Evolutionary conservation across 2,888 invertebrate genomes (phyloP).

Genomic region (Campoplex nolae): DNA sequence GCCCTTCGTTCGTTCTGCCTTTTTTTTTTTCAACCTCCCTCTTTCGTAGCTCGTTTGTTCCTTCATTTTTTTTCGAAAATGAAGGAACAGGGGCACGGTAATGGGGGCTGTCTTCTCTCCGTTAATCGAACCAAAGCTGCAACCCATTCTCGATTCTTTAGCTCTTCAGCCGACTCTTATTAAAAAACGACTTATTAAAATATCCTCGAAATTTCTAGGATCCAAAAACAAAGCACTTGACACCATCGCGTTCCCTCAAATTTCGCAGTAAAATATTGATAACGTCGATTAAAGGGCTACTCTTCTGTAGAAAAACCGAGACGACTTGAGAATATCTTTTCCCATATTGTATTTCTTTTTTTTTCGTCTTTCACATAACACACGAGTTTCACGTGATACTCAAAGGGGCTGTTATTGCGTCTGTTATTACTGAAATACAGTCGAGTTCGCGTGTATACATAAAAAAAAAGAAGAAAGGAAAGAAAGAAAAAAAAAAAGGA

Average conservation of each 20-base stretch:
- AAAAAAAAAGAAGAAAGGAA: slow-evolving; percentile 32
- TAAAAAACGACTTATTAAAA: too few species aligned
- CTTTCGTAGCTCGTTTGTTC: slow-evolving; percentile 38
- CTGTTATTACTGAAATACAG: slow-evolving; percentile 49
- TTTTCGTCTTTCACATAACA: slow-evolving; percentile 20
- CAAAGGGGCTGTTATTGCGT: slow-evolving; percentile 39
- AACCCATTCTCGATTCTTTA: slow-evolving; percentile 68
- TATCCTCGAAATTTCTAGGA: background rate
- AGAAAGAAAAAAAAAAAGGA: background rate
- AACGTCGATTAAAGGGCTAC: background rate
- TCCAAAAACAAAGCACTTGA: background rate
- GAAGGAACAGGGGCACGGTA: slow-evolving; percentile 22
- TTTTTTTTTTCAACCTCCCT: background rate
- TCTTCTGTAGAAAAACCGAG: background rate
- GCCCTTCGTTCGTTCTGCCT: slow-evolving; percentile 12
- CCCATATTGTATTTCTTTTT: slow-evolving; percentile 27
- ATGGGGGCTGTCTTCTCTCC: slow-evolving; percentile 61
- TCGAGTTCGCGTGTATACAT: slow-evolving; percentile 44
- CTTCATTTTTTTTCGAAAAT: slow-evolving; percentile 20
- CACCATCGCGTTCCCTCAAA: background rate
- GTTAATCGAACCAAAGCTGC: slow-evolving; percentile 70
- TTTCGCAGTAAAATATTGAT: background rate
- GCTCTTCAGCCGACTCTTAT: slow-evolving; percentile 41
- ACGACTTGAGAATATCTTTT: background rate
- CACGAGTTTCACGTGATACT: slow-evolving; percentile 37